Conservation (phyloP, 1,140 invertebrate species). For the Drosophila malerkotliana region DNA sequence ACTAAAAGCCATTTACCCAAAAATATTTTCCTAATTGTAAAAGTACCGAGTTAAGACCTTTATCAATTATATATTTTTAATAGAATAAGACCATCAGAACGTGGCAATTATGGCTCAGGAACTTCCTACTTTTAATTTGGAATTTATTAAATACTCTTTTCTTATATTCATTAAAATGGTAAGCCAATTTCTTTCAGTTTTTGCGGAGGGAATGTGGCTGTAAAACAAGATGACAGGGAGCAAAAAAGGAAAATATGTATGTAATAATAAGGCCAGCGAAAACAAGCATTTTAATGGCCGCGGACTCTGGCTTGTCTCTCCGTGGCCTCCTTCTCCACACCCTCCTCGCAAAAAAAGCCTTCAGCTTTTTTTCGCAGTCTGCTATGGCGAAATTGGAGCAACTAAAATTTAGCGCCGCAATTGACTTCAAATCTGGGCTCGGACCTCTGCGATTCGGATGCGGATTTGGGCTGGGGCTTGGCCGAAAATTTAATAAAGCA, state of each 20-base stretch:
- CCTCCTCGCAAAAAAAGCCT: background rate
- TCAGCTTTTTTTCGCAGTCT: constrained; percentile 9
- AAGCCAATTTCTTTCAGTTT: constrained; percentile 2
- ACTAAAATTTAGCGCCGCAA: constrained; percentile 68
- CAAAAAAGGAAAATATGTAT: constrained; percentile 63
- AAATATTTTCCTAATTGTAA: background rate
- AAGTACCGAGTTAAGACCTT: too few relatives aligned
- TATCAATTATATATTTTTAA: background rate
- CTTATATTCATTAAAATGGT: background rate
- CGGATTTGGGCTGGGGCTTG: background rate
- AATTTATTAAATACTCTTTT: too few relatives aligned
- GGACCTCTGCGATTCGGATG: constrained; percentile 16
- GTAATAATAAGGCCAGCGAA: constrained; percentile 69
- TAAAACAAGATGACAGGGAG: constrained; percentile 41
- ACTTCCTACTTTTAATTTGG: too few relatives aligned
- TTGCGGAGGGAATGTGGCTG: background rate
- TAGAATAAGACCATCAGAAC: background rate
- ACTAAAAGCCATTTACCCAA: background rate
- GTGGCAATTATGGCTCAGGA: too few relatives aligned
- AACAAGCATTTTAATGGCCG: constrained; percentile 74
- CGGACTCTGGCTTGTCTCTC: constrained; percentile 37
- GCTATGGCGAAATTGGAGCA: constrained; percentile 57
- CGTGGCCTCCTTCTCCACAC: background rate
- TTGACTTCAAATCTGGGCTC: constrained; percentile 63
- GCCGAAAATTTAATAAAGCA: constrained; percentile 66